Evolutionary conservation across 1,140 invertebrate genomes (phyloP).

Genomic region (Drosophila busckii): DNA sequence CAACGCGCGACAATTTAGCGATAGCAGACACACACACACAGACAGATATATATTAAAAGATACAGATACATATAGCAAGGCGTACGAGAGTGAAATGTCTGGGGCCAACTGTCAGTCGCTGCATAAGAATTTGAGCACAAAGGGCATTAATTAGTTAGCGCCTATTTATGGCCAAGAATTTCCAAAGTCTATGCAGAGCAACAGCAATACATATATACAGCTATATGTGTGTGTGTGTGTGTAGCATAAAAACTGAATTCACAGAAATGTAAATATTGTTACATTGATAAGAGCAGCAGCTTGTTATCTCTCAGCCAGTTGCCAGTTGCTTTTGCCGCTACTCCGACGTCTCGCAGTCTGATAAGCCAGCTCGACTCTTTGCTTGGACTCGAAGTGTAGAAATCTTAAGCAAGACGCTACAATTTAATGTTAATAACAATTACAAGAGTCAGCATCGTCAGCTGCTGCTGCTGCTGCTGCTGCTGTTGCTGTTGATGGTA

Average conservation of each 20-base stretch:
- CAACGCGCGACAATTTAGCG: constrained; percentile 47
- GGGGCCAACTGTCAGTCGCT: too few relatives aligned
- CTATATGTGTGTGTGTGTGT: too few relatives aligned
- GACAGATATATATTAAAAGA: neutral
- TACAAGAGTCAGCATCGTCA: constrained; percentile 28
- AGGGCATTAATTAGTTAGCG: too few relatives aligned
- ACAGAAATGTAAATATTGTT: constrained; percentile 78
- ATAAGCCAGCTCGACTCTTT: too few relatives aligned
- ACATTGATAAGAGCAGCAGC: constrained; percentile 64
- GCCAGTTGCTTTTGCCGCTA: constrained; percentile 13
- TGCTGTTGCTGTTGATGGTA: constrained; percentile 32
- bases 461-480: neutral
- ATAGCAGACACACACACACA: constrained; percentile 39
- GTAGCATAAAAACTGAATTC: too few relatives aligned
- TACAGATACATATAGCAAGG: too few relatives aligned
- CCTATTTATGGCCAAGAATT: too few relatives aligned
- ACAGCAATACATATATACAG: too few relatives aligned
- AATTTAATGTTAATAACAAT: constrained; percentile 1
- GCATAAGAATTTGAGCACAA: too few relatives aligned
- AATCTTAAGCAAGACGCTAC: constrained; percentile 14
- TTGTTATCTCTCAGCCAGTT: constrained; percentile 32
- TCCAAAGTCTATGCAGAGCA: too few relatives aligned
- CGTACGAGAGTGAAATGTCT: too few relatives aligned
- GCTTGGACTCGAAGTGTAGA: constrained; percentile 23
- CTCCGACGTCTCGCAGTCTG: constrained; percentile 12